Conservation (phyloP, 2,888 invertebrate species). For the Tinea trinotella region DNA sequence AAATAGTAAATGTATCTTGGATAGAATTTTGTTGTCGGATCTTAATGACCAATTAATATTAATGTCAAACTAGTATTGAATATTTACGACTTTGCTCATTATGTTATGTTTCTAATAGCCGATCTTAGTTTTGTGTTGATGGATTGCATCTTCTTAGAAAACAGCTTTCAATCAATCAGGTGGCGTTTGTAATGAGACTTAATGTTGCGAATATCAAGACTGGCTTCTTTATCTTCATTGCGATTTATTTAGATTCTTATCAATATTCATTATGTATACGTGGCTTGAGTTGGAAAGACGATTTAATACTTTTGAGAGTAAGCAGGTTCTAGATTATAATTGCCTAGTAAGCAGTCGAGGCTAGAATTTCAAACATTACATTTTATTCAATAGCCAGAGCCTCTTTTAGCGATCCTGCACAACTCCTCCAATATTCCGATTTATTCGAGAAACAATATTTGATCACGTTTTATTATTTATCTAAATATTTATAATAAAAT, state of each 20-base stretch:
- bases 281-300: not conserved
- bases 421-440: too few species aligned
- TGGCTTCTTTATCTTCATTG: not conserved
- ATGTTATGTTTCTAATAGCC: slow-evolving; percentile 3
- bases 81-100: slow-evolving; percentile 6
- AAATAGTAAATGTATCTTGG: too few species aligned
- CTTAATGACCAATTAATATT: not conserved
- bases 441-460: too few species aligned
- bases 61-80: not conserved
- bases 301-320: not conserved
- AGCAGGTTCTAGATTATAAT: too few species aligned
- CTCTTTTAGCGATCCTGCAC: too few species aligned
- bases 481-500: too few species aligned
- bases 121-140: not conserved
- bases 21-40: too few species aligned
- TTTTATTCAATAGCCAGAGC: too few species aligned
- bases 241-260: slow-evolving; percentile 1
- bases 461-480: too few species aligned
- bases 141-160: not conserved
- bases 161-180: slow-evolving; percentile 9
- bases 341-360: too few species aligned
- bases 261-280: not conserved
- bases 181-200: slow-evolving; percentile 13
- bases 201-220: slow-evolving; percentile 7
- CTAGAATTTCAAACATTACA: too few species aligned